Conservation (phyloP, 2,888 invertebrate species). For the Anorthoa munda region DNA sequence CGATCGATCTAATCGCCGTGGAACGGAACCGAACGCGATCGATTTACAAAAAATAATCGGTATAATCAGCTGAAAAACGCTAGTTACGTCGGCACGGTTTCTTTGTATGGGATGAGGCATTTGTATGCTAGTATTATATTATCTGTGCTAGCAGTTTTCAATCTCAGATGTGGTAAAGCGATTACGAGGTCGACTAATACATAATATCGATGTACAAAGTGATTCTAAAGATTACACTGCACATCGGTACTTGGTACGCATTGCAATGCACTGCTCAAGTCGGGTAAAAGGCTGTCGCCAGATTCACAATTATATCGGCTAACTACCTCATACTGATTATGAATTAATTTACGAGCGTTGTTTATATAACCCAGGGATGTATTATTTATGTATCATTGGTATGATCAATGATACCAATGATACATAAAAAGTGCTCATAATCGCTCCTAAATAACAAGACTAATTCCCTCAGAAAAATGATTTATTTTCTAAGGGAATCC, state of each 20-base stretch:
- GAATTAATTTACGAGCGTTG: neutral
- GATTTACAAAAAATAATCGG: too few relatives aligned
- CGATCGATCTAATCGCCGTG: too few relatives aligned
- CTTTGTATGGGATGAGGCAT: too few relatives aligned
- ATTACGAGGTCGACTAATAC: neutral
- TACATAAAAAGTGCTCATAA: neutral
- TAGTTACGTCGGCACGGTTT: too few relatives aligned
- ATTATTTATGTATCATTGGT: neutral
- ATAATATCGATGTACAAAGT: neutral
- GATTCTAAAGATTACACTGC: neutral
- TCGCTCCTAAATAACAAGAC: neutral
- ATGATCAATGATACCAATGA: constrained; percentile 1
- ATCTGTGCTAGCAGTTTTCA: too few relatives aligned
- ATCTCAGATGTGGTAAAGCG: neutral
- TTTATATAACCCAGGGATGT: neutral
- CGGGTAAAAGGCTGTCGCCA: neutral
- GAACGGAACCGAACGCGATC: too few relatives aligned
- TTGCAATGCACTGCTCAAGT: neutral
- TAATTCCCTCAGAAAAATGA: neutral
- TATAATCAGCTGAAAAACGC: too few relatives aligned
- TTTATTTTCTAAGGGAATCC: neutral
- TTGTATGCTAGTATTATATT: too few relatives aligned
- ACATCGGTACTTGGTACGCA: constrained; percentile 10
- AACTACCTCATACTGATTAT: constrained; percentile 28
- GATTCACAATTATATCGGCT: constrained; percentile 7